Evolutionary conservation across 2,113 vertebrate species (phyloP), one percentile per base, ranked within the genome.

Genomic region (Ciconia stormi): DNA sequence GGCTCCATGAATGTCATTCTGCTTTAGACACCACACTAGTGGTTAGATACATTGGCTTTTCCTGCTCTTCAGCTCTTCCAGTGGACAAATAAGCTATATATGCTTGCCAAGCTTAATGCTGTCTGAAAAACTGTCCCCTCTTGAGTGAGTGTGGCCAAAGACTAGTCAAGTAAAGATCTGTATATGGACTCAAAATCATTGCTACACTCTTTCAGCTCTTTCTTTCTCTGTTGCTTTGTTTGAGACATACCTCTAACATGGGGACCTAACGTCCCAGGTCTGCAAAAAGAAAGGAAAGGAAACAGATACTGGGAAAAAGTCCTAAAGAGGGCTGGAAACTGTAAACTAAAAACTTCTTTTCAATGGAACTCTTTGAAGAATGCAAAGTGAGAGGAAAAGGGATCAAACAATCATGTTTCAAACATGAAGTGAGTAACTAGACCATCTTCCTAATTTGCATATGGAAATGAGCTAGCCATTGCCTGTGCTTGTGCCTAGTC

Each of bases 191-290:
- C 36, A 52, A 78, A 89, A 56, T 13, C 5, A 0, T 42, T 78
- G 29, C 52, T 81, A 52, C 7, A 6, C 7, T 46, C 44, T 81
- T 70, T 46, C 36, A 84, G 19, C 26, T 70, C 11, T 11, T 59
- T 73, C 27, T 59, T 81, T 69, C 32, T 61, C 36, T 84, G 58
- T 16, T 77, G 23, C 52, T 81, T 49, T 71, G 66, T 55, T 40
- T 66, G 34, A 83, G 56, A 67, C 10, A 40, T 17, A 53, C 25
- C 29, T 59, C 47, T 59, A 53, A 50, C 5, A 42, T 0, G 7
- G 29, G 20, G 22, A 63, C 3, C 27, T n/a, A 59, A 59, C 0
- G 0, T 26, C 25, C 34, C n/a, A 84, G n/a, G n/a, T 20, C 14
- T 58, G 30, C 50, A 63, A 46, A 89, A 63, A 29, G 13, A 53